phyloP scores from a whole-genome alignment of 2,797 vertebrate species.

The Rhynchonycteris naso region DNA sequence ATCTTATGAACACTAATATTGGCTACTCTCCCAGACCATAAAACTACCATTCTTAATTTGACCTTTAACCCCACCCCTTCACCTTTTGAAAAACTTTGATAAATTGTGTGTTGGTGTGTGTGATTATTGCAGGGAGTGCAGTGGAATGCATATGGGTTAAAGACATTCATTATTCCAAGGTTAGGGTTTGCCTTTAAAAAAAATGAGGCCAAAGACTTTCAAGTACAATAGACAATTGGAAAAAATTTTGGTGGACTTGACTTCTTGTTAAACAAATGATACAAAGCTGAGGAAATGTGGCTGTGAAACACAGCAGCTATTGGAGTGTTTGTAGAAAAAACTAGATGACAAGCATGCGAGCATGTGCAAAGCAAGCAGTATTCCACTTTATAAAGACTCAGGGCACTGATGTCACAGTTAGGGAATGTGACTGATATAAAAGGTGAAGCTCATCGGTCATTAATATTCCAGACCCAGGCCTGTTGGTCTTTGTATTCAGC shows the following conservation, averaged over 20 bases:
- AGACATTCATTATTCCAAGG: conserved; percentile 45
- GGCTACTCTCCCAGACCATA: conserved; percentile 49
- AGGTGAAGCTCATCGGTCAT: conserved; percentile 28
- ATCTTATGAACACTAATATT: not conserved
- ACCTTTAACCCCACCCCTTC: conserved; percentile 42
- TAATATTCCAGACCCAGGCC: not conserved
- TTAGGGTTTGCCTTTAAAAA: conserved; percentile 46
- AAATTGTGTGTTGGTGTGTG: conserved; percentile 54
- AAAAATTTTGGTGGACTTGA: not conserved
- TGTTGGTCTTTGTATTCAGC: not conserved
- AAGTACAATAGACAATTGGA: not conserved
- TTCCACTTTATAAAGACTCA: conserved; percentile 33
- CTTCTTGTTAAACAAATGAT: conserved; percentile 42
- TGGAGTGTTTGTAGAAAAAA: conserved; percentile 50
- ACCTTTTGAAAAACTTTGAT: conserved; percentile 67
- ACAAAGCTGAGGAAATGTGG: conserved; percentile 53
- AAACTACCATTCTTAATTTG: conserved; percentile 63
- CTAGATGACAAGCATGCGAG: conserved; percentile 12
- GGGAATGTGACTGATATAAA: conserved; percentile 24
- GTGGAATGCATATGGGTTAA: conserved; percentile 42
- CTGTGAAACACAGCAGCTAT: conserved; percentile 9
- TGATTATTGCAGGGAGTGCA: conserved; percentile 58
- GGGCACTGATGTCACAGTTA: conserved; percentile 9
- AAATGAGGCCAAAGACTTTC: conserved; percentile 45
- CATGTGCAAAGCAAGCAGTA: conserved; percentile 3